Base-by-base conservation (phyloP, 1,140 invertebrate species). In the Eciton burchellii region DNA sequence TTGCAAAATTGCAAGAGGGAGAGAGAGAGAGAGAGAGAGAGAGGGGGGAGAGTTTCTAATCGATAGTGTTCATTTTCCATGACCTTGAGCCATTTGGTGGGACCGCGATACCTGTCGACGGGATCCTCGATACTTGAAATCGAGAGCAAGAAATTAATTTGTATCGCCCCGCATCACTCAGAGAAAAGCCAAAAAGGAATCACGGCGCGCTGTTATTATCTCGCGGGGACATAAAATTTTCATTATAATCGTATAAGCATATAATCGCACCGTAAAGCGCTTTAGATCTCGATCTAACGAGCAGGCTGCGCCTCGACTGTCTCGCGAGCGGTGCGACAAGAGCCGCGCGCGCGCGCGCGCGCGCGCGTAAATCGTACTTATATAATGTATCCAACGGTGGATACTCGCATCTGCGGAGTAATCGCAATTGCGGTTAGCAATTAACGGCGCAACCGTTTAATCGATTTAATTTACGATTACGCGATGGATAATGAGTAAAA, bases 401-500 rank as follows among this genome's bases (percentile, higher is more conserved):
- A 56, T 21, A 49, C 29, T 52, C n/a, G 45, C 24, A 49, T 49
- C n/a, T 41, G 24, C 14, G 43, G 24, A 52, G 45, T 49, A 52
- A 52, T 49, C 24, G 16, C n/a, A n/a, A 21, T 29, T 24, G 45
- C 16, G 45, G 16, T 68, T 49, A 29, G 41, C 24, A 68, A 68
- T 68, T 68, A 68, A 68, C 41, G 19, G 47, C 56, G 12, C 0
- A 41, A 14, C 16, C 11, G 16, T 45, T n/a, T n/a, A n/a, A 73
- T 60, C 60, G 60, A 73, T 73, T 60, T 73, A 47, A 60, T 73
- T 72, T 72, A 72, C 19, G 21, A n/a, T n/a, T n/a, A 59, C 16
- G 41, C 11, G 11, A n/a, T n/a, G 57, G 4, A 8, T 62, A 8
- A 3, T n/a, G 29, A 41, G 35, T 60, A 57, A 60, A 60, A 60